These are phyloP conservation scores for Lamellibrachia luymesi DNA, from an alignment of 1,140 invertebrate species.

Conservation along the genomic window DNA sequence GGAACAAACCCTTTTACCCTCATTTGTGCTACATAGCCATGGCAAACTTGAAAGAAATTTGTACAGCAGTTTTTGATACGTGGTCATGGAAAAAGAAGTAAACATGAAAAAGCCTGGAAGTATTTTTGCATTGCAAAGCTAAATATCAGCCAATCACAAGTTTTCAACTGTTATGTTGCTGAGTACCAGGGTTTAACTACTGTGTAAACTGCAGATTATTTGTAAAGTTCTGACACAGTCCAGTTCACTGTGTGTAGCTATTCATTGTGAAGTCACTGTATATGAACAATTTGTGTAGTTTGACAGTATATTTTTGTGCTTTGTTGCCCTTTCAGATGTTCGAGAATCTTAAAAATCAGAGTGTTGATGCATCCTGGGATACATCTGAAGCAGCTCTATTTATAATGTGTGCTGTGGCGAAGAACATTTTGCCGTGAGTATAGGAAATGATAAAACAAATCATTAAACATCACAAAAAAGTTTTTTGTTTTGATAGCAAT, in stretches of 20 bases:
- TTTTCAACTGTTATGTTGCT: not conserved
- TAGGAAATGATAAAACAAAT: not conserved
- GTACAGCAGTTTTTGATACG: no score
- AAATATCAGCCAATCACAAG: not conserved
- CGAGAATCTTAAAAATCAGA: slow-evolving; percentile 55
- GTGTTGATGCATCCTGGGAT: slow-evolving; percentile 75
- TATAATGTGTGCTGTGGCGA: slow-evolving; percentile 92
- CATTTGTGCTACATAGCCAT: no score
- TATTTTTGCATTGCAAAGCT: not conserved
- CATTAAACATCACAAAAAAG: not conserved
- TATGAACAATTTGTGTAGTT: slow-evolving; percentile 43
- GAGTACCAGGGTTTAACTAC: no score
- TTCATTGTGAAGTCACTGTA: not conserved
- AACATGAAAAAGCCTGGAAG: no score
- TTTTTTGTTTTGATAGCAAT: not conserved
- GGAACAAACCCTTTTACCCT: no score
- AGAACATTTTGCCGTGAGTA: slow-evolving; percentile 92
- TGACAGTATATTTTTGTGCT: not conserved
- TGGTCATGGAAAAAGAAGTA: no score
- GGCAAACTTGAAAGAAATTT: no score
- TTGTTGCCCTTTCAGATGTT: slow-evolving; percentile 55
- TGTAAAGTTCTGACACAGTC: no score
- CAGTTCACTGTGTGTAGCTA: no score
- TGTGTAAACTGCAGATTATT: no score
- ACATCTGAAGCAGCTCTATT: slow-evolving; percentile 91